These are phyloP conservation scores for Troilus luridus DNA, from an alignment of 2,888 invertebrate species.

Conservation along the genomic window DNA sequence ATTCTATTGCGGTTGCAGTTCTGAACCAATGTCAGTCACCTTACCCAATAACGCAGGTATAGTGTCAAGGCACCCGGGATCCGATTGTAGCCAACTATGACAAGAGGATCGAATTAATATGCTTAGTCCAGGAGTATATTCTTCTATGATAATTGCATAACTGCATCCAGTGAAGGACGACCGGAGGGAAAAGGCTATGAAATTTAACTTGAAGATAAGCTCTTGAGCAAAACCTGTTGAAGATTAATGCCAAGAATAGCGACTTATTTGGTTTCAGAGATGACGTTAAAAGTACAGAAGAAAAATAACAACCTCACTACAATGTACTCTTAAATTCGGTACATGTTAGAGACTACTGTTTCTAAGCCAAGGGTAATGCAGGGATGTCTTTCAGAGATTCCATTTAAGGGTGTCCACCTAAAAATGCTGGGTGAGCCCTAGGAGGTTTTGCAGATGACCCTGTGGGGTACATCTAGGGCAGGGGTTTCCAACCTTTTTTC, in stretches of 20 bases:
- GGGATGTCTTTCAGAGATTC: too few species aligned
- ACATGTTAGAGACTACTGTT: too few species aligned
- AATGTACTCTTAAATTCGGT: too few species aligned
- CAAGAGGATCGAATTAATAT: background rate
- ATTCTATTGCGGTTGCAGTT: background rate
- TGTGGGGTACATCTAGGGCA: too few species aligned
- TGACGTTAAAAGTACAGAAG: background rate
- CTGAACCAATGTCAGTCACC: background rate
- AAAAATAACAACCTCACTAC: background rate
- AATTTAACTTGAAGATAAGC: background rate
- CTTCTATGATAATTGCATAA: background rate
- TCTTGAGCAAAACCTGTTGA: background rate
- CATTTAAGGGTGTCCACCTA: too few species aligned
- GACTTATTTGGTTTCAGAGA: background rate
- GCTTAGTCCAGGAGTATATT: background rate
- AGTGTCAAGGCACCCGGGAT: constrained; percentile 34
- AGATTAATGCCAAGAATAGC: constrained; percentile 22
- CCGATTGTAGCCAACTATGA: constrained; percentile 10
- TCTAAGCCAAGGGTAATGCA: too few species aligned
- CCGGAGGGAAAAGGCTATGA: background rate
- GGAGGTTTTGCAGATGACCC: too few species aligned
- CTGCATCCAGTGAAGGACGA: background rate
- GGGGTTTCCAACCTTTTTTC: too few species aligned
- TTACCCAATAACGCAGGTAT: constrained; percentile 14
- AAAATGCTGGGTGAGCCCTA: too few species aligned